Evolutionary conservation across 1,140 invertebrate species (phyloP), one percentile per base, ranked within the genome.

Genomic region (Leptopilina boulardi): DNA sequence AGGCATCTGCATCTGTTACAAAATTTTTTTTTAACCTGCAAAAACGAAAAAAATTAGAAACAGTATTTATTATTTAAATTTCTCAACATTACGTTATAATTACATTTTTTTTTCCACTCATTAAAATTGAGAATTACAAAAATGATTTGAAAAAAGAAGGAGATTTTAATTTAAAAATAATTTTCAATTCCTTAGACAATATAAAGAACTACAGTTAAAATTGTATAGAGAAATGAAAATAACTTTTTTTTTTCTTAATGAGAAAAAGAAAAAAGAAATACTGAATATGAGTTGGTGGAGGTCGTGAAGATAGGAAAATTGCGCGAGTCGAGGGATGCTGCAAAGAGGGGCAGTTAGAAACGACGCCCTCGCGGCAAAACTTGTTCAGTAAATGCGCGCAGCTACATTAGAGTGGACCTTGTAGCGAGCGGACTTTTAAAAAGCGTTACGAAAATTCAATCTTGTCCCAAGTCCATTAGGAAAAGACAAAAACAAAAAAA

Each of bases 311-410:
- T 82, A 82, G 82, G 81, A 78, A 80, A 85, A 82, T 41, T 84
- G 85, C 77, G 77, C 77, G 85, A 80, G 70, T 26, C 79, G 76
- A 77, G 79, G 77, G 82, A 66, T 66, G 59, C 81, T 80, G 77
- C 59, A 76, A 83, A 81, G 79, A 81, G 83, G 84, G 83, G 84
- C 70, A 80, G 59, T 30, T 66, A 66, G 59, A 26, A 66, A 30
- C 23, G 23, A 30, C 59, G 59, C 59, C 59, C 59, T 66, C 59
- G 23, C 13, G 13, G 23, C 26, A 66, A 66, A 51, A 71, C 80
- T 82, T 78, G 81, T 84, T 88, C 87, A 88, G 87, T 88, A 79
- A 84, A 83, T 84, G 84, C 85, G 85, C 87, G 87, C 80, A 80
- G 76, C 83, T 84, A 86, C 82, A 84, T 81, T 82, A 80, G 86